Evolutionary conservation across 2,797 vertebrate species (phyloP).

Genomic region (Streptopelia turtur): DNA sequence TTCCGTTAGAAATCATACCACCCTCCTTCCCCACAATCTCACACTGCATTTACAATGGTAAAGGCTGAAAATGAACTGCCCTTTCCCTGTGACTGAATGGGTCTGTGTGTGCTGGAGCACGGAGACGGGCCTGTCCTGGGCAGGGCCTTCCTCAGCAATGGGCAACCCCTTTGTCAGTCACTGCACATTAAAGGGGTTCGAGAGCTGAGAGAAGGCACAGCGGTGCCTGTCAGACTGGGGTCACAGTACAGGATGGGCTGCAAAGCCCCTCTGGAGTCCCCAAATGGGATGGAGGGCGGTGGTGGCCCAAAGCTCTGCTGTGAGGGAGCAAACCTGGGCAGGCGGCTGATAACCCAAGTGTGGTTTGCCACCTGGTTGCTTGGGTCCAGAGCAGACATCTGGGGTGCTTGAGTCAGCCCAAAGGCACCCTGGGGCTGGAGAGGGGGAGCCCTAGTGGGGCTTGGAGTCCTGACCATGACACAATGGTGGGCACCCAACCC

Average conservation of each 20-base stretch:
- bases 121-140: neutral
- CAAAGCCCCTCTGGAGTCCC: neutral
- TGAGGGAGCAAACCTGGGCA: neutral
- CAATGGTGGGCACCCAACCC: fast-evolving
- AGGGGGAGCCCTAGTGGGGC: neutral
- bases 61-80: neutral
- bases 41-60: neutral
- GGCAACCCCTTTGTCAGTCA: neutral
- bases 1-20: neutral
- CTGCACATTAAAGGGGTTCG: neutral
- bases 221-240: fast-evolving
- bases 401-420: fast-evolving
- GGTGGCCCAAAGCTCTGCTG: neutral
- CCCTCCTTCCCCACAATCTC: neutral
- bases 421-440: neutral
- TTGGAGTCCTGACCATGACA: neutral
- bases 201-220: neutral
- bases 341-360: neutral
- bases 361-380: fast-evolving
- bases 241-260: fast-evolving
- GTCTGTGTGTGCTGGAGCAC: neutral
- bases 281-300: neutral
- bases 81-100: neutral
- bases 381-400: fast-evolving
- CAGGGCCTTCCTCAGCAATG: neutral